Evolutionary conservation across 2,113 vertebrate genomes (phyloP), one percentile per base, ranked within the genome.

Genomic region (Lampris megalopsis): DNA sequence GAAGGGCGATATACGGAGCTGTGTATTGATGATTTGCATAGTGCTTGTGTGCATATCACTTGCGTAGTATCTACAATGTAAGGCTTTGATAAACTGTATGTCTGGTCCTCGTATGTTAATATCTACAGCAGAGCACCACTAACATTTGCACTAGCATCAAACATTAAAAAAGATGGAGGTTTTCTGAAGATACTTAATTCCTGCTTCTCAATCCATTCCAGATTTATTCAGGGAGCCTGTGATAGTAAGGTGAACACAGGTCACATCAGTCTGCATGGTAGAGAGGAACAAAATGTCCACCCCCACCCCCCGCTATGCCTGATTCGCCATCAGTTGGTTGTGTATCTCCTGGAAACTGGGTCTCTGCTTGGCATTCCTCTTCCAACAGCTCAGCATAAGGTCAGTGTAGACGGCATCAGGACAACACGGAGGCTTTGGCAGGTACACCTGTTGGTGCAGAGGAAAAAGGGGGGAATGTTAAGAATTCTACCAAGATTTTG

Each of bases 341-440:
- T 97, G 95, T 67, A 99, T 96, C 54, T 98, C 96, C 85, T 97
- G 95, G 89, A 99, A 99, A n/a, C 94, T 96, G 3, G 96, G 97
- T 7, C 98, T 94, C 41, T 97, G 94, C 88, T 97, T 98, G 76
- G 97, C 95, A n/a, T 98, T 98, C 83, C 98, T 95, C 90, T 91
- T 95, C 98, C 98, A 99, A 91, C 98, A 98, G 89, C 95, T 96
- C 71, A 97, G 94, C 98, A 99, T 98, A 82, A 98, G 92, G 83
- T 91, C 73, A 2, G 93, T 95, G 92, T 98, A 98, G 80, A 98
- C 88, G 49, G 88, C 81, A 13, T 98, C 96, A 0, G 97, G 96
- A 81, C 98, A 99, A 49, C 95, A 93, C 3, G 82, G 57, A n/a
- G 98, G 97, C 91, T 96, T 96, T 0, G 96, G 95, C 69, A 99